Evolutionary conservation across 2,113 vertebrate species (phyloP).

Genomic region (Chionomys nivalis): DNA sequence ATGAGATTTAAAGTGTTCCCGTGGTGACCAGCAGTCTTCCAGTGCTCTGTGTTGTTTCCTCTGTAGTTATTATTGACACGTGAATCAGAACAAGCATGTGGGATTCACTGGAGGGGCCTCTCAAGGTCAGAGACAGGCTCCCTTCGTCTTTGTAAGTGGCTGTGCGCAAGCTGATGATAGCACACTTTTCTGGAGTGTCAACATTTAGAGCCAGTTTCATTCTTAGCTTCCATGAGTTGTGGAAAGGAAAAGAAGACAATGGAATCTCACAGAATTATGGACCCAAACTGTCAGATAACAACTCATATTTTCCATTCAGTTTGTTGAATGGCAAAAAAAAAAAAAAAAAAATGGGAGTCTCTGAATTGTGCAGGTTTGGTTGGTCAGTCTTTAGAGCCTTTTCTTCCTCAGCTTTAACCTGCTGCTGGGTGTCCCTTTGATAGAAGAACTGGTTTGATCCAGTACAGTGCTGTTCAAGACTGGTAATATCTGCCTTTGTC

Average conservation of each 20-base stretch:
- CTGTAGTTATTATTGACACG: background rate
- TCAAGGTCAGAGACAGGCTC: background rate
- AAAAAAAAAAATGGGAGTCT: fast-evolving
- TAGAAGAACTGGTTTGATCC: background rate
- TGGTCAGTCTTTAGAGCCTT: too few relatives aligned
- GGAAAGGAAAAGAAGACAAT: background rate
- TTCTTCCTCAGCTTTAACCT: background rate
- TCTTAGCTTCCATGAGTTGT: background rate
- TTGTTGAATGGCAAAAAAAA: background rate
- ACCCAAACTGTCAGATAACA: background rate
- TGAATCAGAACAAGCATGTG: background rate
- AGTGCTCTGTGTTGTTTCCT: background rate
- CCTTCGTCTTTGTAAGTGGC: background rate
- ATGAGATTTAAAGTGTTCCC: background rate
- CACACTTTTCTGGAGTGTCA: background rate
- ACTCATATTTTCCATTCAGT: background rate
- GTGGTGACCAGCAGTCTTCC: background rate
- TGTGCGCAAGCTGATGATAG: background rate
- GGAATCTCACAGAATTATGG: background rate
- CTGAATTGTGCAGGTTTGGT: background rate
- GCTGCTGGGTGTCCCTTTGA: background rate
- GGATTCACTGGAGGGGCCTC: background rate
- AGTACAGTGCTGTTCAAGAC: background rate
- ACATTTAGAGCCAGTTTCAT: background rate
- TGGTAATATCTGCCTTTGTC: too few relatives aligned